Evolutionary conservation across 2,888 invertebrate genomes (phyloP).

Genomic region (Achlya flavicornis): DNA sequence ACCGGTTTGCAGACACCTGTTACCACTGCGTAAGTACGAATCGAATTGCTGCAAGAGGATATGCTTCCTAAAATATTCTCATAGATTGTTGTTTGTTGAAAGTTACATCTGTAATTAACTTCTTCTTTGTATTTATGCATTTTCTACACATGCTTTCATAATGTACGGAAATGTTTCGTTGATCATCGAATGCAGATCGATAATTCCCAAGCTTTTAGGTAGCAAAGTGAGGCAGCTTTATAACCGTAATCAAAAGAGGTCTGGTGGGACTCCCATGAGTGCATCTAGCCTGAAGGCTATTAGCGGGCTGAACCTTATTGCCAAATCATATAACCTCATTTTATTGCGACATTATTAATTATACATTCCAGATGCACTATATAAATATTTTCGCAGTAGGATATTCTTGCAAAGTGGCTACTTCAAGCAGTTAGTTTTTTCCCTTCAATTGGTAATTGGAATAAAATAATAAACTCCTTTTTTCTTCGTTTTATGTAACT

Average conservation of each 20-base stretch:
- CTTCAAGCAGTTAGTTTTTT: neutral
- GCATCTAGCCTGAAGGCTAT: neutral
- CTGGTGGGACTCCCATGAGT: constrained; percentile 20
- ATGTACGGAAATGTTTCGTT: constrained; percentile 54
- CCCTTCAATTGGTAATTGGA: neutral
- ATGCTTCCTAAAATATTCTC: constrained; percentile 68
- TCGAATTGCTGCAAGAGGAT: constrained; percentile 73
- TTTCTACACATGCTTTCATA: constrained; percentile 71
- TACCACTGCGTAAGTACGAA: constrained; percentile 75
- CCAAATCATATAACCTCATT: neutral
- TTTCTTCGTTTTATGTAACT: no score
- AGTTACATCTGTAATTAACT: constrained; percentile 61
- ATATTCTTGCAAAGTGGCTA: neutral
- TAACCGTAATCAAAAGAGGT: constrained; percentile 49
- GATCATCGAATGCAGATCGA: constrained; percentile 59
- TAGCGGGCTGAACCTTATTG: neutral
- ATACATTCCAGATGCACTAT: neutral
- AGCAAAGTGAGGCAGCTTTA: constrained; percentile 53
- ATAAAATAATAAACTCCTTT: neutral
- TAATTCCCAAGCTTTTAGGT: constrained; percentile 57
- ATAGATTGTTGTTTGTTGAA: constrained; percentile 74
- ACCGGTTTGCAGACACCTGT: constrained; percentile 72
- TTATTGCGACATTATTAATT: neutral
- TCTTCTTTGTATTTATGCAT: constrained; percentile 72
- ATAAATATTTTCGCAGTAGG: neutral